phyloP scores from a whole-genome alignment of 2,888 invertebrate species.

The Amphipyra berbera region DNA sequence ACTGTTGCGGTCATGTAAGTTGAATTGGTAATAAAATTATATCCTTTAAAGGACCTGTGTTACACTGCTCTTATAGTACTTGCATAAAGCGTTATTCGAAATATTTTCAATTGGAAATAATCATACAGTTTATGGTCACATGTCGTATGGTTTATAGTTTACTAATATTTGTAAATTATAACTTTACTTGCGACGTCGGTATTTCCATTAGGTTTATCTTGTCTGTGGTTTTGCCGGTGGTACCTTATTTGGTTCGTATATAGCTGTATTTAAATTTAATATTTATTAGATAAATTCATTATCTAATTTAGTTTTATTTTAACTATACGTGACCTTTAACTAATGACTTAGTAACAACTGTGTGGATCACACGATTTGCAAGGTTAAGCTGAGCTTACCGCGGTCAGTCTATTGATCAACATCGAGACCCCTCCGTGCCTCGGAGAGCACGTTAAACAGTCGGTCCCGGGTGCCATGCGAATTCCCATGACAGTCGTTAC shows the following conservation, averaged over 20 bases:
- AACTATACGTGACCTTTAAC: no score
- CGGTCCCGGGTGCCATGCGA: no score
- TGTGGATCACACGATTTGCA: no score
- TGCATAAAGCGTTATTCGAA: constrained; percentile 11
- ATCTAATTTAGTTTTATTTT: no score
- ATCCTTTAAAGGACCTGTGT: constrained; percentile 31
- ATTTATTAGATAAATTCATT: no score
- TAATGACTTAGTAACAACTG: no score
- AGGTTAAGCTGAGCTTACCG: no score
- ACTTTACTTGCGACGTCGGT: constrained; percentile 16
- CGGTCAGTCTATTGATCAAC: no score
- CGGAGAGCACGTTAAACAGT: no score
- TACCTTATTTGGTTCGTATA: not conserved
- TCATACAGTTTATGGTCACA: constrained; percentile 13
- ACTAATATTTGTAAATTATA: constrained; percentile 5
- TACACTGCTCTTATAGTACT: constrained; percentile 20
- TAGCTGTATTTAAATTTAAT: not conserved
- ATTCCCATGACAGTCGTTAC: no score
- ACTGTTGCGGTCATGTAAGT: constrained; percentile 35
- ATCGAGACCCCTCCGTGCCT: no score
- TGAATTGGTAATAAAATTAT: constrained; percentile 39
- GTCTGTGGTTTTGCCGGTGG: constrained; percentile 13
- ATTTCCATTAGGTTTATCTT: constrained; percentile 13
- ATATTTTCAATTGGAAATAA: constrained; percentile 22
- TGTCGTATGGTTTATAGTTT: not conserved